These are phyloP conservation scores for Rousettus madagascariensis DNA, from an alignment of 2,797 vertebrate genomes.

Conservation along the genomic window DNA sequence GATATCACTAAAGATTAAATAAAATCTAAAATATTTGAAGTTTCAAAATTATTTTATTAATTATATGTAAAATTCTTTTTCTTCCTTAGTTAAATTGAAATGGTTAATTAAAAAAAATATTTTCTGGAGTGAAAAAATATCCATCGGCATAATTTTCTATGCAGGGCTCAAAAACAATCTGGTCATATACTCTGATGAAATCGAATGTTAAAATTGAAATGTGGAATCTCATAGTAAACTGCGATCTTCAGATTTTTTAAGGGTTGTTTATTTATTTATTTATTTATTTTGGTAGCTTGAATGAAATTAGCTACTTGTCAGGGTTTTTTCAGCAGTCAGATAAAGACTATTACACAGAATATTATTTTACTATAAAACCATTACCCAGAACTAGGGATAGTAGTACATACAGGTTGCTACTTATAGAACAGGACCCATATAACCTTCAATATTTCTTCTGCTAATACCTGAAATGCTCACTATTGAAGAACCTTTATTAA, in stretches of 20 bases:
- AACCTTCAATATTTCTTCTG: neutral
- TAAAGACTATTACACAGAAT: neutral
- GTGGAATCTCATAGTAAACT: neutral
- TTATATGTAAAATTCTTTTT: conserved; percentile 41
- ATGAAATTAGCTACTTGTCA: conserved; percentile 12
- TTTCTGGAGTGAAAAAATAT: conserved; percentile 20
- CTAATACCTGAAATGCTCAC: neutral
- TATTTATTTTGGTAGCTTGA: neutral
- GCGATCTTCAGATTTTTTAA: neutral
- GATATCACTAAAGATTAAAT: conserved; percentile 7
- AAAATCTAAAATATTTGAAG: conserved; percentile 47
- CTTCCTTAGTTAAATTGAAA: conserved; percentile 32
- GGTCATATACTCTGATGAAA: neutral
- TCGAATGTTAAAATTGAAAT: neutral
- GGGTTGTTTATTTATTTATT: neutral
- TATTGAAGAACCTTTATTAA: neutral
- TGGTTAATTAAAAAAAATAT: conserved; percentile 31
- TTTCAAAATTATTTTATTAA: conserved; percentile 10
- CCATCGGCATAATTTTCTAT: neutral
- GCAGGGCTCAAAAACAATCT: neutral
- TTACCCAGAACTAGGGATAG: neutral
- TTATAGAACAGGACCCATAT: neutral
- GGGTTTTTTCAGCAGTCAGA: neutral
- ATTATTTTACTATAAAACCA: neutral
- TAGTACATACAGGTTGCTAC: neutral